phyloP scores from a whole-genome alignment of 2,113 vertebrate genomes.

The Oriolus oriolus region DNA sequence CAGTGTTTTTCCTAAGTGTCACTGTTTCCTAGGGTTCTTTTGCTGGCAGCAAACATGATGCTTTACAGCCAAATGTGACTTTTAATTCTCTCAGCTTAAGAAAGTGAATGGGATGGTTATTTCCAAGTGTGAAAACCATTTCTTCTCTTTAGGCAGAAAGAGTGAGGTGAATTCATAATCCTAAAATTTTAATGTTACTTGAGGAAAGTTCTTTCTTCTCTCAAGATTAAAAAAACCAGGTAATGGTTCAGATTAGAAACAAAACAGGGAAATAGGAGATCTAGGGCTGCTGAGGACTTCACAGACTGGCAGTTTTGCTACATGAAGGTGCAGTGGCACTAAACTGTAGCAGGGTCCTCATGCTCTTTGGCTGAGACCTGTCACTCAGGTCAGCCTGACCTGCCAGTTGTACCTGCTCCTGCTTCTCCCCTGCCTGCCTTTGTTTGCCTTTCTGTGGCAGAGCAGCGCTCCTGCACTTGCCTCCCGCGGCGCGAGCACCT shows the following conservation, averaged over 20 bases:
- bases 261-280: neutral
- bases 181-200: neutral
- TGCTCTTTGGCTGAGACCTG: neutral
- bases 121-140: neutral
- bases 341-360: neutral
- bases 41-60: neutral
- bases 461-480: neutral
- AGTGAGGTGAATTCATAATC: neutral
- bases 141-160: neutral
- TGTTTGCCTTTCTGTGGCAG: neutral
- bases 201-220: neutral
- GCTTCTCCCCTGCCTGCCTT: neutral
- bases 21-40: neutral
- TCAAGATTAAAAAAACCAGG: neutral
- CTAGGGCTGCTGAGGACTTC: neutral
- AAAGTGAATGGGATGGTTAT: neutral
- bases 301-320: neutral
- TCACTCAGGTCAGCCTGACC: neutral
- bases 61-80: neutral
- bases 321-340: neutral
- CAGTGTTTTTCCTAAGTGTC: neutral
- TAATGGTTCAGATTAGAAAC: neutral
- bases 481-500: neutral
- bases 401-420: neutral
- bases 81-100: neutral